Base-by-base conservation (phyloP, 2,888 invertebrate species). In the Nasonovia ribisnigri region DNA sequence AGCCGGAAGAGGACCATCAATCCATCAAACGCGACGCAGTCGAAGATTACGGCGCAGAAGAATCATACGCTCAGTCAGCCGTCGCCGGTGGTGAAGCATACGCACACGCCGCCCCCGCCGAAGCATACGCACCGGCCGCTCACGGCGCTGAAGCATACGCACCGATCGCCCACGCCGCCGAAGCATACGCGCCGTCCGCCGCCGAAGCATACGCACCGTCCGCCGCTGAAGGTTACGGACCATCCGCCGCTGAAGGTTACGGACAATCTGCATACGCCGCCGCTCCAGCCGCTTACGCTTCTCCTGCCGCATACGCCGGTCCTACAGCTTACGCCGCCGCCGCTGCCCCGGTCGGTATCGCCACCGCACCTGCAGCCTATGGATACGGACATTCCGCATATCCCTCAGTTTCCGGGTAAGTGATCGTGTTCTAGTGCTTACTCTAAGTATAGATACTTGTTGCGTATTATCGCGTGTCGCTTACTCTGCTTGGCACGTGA, bases 261-360 rank as follows among this genome's bases (percentile, higher is more conserved):
- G 51, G 60, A 87, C 86, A 91, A n/a, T 8, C 57, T 29, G 95
- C 95, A 36, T 95, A 95, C 29, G 95, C 95, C 46, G 95, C 95
- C 46, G 95, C 95, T 46, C 94, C 95, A 67, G 90, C 94, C 94
- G 95, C 97, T 26, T 96, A 97, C 0, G 97, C 97, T 95, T 97
- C 97, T 51, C 96, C 97, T 0, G 96, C 97, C 16, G 95, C 97
- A 24, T 96, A 97, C 0, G 97, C 97, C 95, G 97, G 97, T 51
- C 96, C 97, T 0, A 97, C 97, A 60, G 97, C 97, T 36, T 77
- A 77, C 0, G 97, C 98, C 91, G 97, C 97, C 6, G 97, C 97
- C 0, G 98, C 98, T 0, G 96, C 97, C 0, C 97, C 97, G 60
- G 97, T 98, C 90, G 88, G n/a, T 42, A 36, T 77, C 51, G 88